phyloP scores from a whole-genome alignment of 2,113 vertebrate species.

The Fukomys damarensis region DNA sequence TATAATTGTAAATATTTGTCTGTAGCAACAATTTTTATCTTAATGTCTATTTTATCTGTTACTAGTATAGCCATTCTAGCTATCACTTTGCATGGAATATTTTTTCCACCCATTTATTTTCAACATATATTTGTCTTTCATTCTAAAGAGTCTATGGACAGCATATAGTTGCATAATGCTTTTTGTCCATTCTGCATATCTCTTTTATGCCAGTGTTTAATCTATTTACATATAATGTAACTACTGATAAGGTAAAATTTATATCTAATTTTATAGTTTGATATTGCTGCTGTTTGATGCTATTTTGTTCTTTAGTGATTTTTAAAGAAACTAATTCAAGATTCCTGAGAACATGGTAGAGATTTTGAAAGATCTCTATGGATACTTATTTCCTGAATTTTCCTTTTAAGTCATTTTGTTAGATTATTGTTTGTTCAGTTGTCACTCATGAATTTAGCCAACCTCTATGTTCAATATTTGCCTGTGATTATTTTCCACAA shows the following conservation, averaged over 20 bases:
- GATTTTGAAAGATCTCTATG: not conserved
- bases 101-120: not conserved
- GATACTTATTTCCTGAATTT: not conserved
- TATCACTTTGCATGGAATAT: not conserved
- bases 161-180: not conserved
- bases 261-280: not conserved
- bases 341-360: not conserved
- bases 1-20: not conserved
- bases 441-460: not conserved
- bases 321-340: not conserved
- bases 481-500: conserved; percentile 19
- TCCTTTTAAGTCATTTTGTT: not conserved
- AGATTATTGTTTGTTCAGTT: not conserved
- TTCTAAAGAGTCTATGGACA: not conserved
- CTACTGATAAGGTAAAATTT: conserved; percentile 3
- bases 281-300: not conserved
- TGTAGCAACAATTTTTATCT: not conserved
- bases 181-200: not conserved
- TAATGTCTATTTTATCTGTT: not conserved
- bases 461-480: not conserved
- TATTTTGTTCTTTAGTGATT: not conserved
- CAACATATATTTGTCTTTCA: not conserved
- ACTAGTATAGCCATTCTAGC: not conserved
- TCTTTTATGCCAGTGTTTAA: conserved; percentile 32
- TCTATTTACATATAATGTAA: not conserved